Percentiles rank a stretch among this genome's conserved stretches.
Conservation (phyloP, 1,140 invertebrate genomes). For the Lepidotrigona ventralis region DNA sequence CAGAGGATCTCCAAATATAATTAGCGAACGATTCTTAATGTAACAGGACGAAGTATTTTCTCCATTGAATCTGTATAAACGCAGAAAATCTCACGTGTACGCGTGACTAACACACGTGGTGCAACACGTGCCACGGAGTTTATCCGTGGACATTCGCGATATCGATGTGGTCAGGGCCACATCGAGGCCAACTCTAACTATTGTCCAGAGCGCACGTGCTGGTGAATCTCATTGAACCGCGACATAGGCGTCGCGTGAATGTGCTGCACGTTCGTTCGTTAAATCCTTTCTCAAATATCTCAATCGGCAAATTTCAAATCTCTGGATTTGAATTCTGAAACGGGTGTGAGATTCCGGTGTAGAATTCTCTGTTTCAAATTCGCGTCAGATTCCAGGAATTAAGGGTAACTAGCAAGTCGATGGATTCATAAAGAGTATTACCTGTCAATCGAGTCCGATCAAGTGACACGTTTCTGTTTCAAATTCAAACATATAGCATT, state of each 20-base stretch:
- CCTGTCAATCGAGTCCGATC: neutral
- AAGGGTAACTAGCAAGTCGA: neutral
- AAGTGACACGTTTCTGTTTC: neutral
- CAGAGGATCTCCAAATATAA: no score
- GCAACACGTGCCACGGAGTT: neutral
- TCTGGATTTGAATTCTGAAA: slow-evolving; percentile 1
- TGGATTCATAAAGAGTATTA: neutral
- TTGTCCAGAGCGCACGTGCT: slow-evolving; percentile 58
- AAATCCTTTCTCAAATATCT: slow-evolving; percentile 15
- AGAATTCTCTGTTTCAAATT: neutral
- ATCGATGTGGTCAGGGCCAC: slow-evolving; percentile 15
- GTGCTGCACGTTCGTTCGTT: slow-evolving; percentile 59
- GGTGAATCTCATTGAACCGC: slow-evolving; percentile 27
- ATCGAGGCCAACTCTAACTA: slow-evolving; percentile 20
- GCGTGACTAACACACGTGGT: neutral
- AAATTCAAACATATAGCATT: neutral
- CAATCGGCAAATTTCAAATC: slow-evolving; percentile 3
- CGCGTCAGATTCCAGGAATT: neutral
- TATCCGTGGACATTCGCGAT: slow-evolving; percentile 32
- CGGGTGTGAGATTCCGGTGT: neutral
- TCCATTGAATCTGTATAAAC: no score
- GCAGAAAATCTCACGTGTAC: neutral
- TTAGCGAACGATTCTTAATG: no score
- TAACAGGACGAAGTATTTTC: no score
- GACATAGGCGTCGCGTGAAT: slow-evolving; percentile 53